Evolutionary conservation across 2,888 invertebrate genomes (phyloP), one percentile per base, ranked within the genome.

Genomic region (Harpalus rufipes): DNA sequence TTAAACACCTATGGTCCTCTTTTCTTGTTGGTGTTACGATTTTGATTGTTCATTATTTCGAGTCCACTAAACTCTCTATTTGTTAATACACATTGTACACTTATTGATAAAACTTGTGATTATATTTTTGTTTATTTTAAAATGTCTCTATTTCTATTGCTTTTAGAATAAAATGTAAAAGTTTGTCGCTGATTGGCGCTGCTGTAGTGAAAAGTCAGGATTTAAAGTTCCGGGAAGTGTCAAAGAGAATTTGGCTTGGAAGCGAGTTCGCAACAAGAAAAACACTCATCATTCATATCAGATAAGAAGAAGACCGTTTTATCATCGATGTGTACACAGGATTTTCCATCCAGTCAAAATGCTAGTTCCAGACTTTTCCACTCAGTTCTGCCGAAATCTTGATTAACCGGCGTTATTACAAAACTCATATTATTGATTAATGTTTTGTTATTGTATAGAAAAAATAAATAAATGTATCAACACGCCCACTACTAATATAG

Each of bases 221-320:
- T 7, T 51, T 51, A 12, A 51, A 51, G 44, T 51, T 51, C 10
- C 10, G 12, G 44, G 44, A 51, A 51, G 44, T 51, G 44, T 51
- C 44, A 51, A 51, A 51, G 44, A 51, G 44, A 51, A 51, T 51
- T 51, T 51, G 44, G 44, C 44, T 51, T 12, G 44, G 44, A 51
- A 51, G 44, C 44, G 44, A 51, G 44, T 51, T 51, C 44, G 44
- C 63, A 63, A 63, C 63, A 63, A 63, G 63, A 18, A 63, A 63
- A 63, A 63, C 63, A 18, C 21, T 63, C 18, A 63, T 63, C 63
- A 63, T 63, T 63, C 63, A 63, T 63, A 63, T 63, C 63, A 63
- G 63, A 63, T 21, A 63, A 63, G 63, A 10, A 63, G 21, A 18
- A 21, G 18, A 18, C 21, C 63, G 25, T 63, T 63, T 63, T 63